Conservation (phyloP, 2,888 invertebrate genomes). For the Nasonovia ribisnigri region DNA sequence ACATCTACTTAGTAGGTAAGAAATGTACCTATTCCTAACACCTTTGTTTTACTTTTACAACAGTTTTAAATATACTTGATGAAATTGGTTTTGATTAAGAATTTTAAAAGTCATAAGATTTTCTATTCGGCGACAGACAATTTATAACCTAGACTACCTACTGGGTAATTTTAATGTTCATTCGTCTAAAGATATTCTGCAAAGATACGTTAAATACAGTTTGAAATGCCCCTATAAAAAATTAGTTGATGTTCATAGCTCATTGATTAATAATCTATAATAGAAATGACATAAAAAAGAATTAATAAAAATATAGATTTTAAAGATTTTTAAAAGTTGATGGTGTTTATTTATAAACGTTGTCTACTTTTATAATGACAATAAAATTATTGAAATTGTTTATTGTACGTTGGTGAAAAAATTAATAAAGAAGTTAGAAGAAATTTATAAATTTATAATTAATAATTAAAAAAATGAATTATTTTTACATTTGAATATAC, state of each 20-base stretch:
- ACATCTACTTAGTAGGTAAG: neutral
- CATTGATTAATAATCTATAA: too few species aligned
- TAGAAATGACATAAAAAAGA: too few species aligned
- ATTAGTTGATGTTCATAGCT: neutral
- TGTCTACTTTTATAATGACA: neutral
- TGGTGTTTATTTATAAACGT: neutral
- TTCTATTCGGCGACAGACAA: neutral
- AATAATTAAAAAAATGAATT: neutral
- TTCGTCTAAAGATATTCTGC: neutral
- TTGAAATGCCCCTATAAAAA: neutral
- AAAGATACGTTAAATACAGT: neutral
- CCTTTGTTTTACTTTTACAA: neutral
- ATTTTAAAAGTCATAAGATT: neutral
- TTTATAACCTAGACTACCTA: neutral
- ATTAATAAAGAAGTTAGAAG: neutral
- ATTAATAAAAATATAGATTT: too few species aligned
- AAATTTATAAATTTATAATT: neutral
- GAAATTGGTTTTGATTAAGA: neutral
- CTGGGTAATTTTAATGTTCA: neutral
- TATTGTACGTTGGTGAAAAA: neutral
- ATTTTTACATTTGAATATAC: neutral
- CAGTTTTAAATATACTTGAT: neutral
- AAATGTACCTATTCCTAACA: neutral
- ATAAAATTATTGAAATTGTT: neutral
- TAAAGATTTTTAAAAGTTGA: neutral